Conservation (phyloP, 2,797 vertebrate species). For the Darevskia nairensis region DNA sequence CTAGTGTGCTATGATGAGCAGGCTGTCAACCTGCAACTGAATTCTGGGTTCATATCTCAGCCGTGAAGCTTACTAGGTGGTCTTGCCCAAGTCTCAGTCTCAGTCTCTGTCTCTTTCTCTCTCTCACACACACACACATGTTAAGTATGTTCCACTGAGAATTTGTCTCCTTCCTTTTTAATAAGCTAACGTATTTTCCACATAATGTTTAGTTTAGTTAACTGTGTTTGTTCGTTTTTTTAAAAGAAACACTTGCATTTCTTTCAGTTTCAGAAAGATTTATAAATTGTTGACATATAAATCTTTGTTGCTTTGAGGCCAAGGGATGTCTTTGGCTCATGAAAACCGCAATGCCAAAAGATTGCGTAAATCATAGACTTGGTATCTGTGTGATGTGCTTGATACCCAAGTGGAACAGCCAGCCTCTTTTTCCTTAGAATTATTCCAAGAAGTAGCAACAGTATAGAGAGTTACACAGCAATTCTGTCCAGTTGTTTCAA, state of each 20-base stretch:
- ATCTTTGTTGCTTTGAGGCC: slow-evolving; percentile 47
- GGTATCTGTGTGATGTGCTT: slow-evolving; percentile 41
- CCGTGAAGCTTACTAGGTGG: not conserved
- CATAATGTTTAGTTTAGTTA: slow-evolving; percentile 26
- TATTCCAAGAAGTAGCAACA: slow-evolving; percentile 51
- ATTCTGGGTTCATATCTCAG: not conserved
- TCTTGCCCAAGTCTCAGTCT: not conserved
- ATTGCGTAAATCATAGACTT: slow-evolving; percentile 47
- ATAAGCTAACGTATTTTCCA: slow-evolving; percentile 11
- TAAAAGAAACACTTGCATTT: slow-evolving; percentile 41
- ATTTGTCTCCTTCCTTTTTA: not conserved
- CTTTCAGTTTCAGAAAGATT: slow-evolving; percentile 53
- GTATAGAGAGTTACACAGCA: slow-evolving; percentile 57
- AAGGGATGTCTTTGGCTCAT: slow-evolving; percentile 30
- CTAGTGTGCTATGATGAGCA: not conserved
- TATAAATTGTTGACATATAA: slow-evolving; percentile 56
- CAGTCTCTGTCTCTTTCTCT: not conserved
- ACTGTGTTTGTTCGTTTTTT: not conserved
- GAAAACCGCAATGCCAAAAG: slow-evolving; percentile 53
- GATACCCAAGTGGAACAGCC: not conserved
- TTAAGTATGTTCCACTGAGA: no score
- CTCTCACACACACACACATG: not conserved
- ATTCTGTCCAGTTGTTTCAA: slow-evolving; percentile 69
- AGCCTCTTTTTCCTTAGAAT: not conserved
- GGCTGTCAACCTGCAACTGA: not conserved